Evolutionary conservation across 2,888 invertebrate genomes (phyloP).

Genomic region (Polyploca ridens): DNA sequence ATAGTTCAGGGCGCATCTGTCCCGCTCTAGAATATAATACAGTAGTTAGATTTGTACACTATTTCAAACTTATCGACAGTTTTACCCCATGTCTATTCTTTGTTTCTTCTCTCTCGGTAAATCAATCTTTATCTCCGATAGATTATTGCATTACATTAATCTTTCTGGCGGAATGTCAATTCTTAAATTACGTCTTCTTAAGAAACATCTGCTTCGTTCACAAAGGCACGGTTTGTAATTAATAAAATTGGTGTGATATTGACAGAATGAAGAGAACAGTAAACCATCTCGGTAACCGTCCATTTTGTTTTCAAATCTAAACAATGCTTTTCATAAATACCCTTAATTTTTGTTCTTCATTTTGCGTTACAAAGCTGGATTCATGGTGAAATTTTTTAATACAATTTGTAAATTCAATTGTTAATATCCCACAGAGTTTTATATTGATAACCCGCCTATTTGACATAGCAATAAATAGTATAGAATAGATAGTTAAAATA

Average conservation of each 20-base stretch:
- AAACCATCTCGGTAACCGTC: conserved; percentile 66
- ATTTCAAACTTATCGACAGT: conserved; percentile 42
- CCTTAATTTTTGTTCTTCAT: conserved; percentile 26
- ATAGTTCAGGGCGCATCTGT: conserved; percentile 51
- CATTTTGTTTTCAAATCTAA: conserved; percentile 44
- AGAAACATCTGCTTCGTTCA: conserved; percentile 10
- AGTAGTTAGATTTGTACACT: conserved; percentile 62
- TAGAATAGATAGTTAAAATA: conserved; percentile 78
- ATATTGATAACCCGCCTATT: conserved; percentile 82
- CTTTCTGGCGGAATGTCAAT: conserved; percentile 50
- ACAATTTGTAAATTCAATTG: conserved; percentile 60
- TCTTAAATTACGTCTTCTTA: conserved; percentile 41
- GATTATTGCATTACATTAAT: conserved; percentile 28
- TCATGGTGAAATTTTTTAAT: conserved; percentile 32
- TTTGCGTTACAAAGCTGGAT: conserved; percentile 14
- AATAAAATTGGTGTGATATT: conserved; percentile 14
- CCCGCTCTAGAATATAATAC: conserved; percentile 63
- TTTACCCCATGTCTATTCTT: background rate
- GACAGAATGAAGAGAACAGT: conserved; percentile 21
- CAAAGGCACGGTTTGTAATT: conserved; percentile 16
- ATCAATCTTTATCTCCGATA: conserved; percentile 31
- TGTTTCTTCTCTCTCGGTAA: background rate
- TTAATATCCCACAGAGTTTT: conserved; percentile 67
- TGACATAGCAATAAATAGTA: conserved; percentile 83
- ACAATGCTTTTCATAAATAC: conserved; percentile 36